A percentile compares a stretch with the other conserved stretches of the same genome.
phyloP scores from a whole-genome alignment of 2,113 vertebrate genomes.

The Ammodytes marinus region DNA sequence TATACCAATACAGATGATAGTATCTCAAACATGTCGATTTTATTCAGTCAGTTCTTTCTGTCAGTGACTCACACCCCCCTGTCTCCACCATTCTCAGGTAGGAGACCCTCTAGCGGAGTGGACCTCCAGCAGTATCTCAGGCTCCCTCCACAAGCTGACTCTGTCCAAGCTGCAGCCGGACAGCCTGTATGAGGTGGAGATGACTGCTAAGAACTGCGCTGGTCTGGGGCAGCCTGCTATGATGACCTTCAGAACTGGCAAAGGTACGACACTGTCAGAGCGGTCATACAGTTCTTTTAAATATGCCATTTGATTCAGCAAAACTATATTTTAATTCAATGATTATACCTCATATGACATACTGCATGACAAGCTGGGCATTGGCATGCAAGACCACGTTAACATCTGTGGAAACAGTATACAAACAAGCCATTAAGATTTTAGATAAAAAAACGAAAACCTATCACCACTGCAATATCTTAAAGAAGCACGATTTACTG shows the following conservation, averaged over 20 bases:
- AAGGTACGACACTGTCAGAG: slow-evolving; percentile 61
- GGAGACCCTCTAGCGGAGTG: slow-evolving; percentile 88
- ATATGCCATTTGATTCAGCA: too few species aligned
- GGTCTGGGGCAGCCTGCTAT: slow-evolving; percentile 96
- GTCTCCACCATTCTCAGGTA: slow-evolving; percentile 82
- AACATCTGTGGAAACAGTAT: too few species aligned
- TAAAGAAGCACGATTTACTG: too few species aligned
- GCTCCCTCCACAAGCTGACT: slow-evolving; percentile 89
- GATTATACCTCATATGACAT: too few species aligned
- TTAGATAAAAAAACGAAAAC: too few species aligned
- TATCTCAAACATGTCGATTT: neutral
- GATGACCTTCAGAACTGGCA: slow-evolving; percentile 98
- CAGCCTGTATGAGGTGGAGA: slow-evolving; percentile 97
- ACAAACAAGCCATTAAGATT: too few species aligned
- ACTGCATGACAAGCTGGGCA: too few species aligned
- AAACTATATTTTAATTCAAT: too few species aligned
- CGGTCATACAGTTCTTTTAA: too few species aligned
- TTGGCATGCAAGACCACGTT: too few species aligned
- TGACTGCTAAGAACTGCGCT: slow-evolving; percentile 93
- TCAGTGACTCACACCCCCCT: neutral
- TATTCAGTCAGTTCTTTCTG: neutral
- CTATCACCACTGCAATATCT: too few species aligned
- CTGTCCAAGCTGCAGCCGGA: slow-evolving; percentile 92
- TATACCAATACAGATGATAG: rapidly evolving
- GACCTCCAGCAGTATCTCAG: slow-evolving; percentile 89